A percentile compares a stretch with the other conserved stretches of the same genome.
phyloP scores from a whole-genome alignment of 30 jellyfish, hydroid and myxozoan species.

The Pseudorhiza aurosa region DNA sequence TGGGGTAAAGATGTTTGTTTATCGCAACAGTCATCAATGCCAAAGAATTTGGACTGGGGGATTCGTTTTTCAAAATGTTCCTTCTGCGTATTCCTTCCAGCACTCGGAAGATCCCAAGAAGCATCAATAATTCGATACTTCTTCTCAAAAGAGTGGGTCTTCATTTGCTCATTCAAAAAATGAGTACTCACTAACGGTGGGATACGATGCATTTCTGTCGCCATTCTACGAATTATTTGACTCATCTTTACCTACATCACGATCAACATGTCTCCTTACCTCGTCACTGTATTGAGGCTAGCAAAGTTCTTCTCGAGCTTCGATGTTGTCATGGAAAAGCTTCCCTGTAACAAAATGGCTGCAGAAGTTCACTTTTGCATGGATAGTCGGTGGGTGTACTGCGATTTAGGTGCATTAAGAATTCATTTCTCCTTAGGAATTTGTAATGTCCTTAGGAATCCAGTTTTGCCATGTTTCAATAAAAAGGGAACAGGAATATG shows the following conservation, averaged over 20 bases:
- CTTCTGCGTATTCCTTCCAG: slow-evolving; percentile 41
- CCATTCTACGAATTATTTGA: slow-evolving; percentile 2
- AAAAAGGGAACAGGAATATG: too few species aligned
- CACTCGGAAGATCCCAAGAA: slow-evolving; percentile 79
- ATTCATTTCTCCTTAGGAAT: too few species aligned
- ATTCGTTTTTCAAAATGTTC: slow-evolving; percentile 73
- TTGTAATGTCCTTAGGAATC: too few species aligned
- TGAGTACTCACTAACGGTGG: slow-evolving; percentile 36
- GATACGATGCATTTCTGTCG: neutral
- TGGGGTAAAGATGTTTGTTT: slow-evolving; percentile 62
- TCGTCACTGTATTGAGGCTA: slow-evolving; percentile 6
- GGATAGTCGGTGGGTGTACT: too few species aligned
- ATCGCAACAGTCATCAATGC: slow-evolving; percentile 80
- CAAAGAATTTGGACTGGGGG: slow-evolving; percentile 67
- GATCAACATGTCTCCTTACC: neutral
- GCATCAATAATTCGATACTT: slow-evolving; percentile 73
- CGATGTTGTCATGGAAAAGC: neutral
- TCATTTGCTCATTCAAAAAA: slow-evolving; percentile 44
- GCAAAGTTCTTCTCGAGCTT: neutral
- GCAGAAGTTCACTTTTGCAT: too few species aligned
- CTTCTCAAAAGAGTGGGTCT: slow-evolving; percentile 23
- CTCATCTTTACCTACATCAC: slow-evolving; percentile 7
- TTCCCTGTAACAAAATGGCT: too few species aligned
- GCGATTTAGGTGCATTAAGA: too few species aligned
- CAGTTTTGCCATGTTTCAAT: too few species aligned